A percentile compares a stretch with the other conserved stretches of the same genome.
Conservation (phyloP, 2,888 invertebrate genomes). For the Hoplodrina ambigua region DNA sequence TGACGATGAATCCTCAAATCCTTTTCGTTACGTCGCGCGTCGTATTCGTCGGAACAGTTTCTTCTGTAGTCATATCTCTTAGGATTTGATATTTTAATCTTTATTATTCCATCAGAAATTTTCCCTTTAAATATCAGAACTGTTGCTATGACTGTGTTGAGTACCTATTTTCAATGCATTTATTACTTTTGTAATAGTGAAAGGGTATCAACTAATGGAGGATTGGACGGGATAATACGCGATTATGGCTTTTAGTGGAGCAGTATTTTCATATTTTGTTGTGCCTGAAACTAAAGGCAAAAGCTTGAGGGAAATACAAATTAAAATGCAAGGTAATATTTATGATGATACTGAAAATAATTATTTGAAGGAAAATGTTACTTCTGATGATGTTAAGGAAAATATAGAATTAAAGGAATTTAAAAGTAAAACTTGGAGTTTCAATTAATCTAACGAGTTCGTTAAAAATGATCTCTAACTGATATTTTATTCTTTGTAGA, state of each 20-base stretch:
- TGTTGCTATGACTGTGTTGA: constrained; percentile 86
- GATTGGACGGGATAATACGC: constrained; percentile 85
- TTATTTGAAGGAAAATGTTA: constrained; percentile 46
- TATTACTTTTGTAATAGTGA: constrained; percentile 86
- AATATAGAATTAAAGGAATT: constrained; percentile 54
- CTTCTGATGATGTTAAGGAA: constrained; percentile 42
- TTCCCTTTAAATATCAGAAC: constrained; percentile 91
- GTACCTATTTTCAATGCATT: constrained; percentile 86
- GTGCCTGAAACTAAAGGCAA: constrained; percentile 91
- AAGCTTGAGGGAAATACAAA: constrained; percentile 79
- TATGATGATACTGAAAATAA: constrained; percentile 66
- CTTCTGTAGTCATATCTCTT: constrained; percentile 74
- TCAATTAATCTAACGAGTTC: not conserved
- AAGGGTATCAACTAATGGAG: constrained; percentile 87
- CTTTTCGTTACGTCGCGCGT: constrained; percentile 80
- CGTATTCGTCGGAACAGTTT: constrained; percentile 82
- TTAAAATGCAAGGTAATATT: constrained; percentile 81
- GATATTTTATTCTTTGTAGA: too few species aligned
- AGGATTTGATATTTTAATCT: constrained; percentile 87
- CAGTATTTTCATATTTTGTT: constrained; percentile 83
- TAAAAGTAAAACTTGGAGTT: not conserved
- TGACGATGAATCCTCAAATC: constrained; percentile 64
- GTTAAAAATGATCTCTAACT: not conserved
- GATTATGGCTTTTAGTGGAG: constrained; percentile 82
- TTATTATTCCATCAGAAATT: constrained; percentile 89